A percentile compares a stretch with the other conserved stretches of the same genome.
Conservation (phyloP, 2,113 vertebrate species). For the Diadophis punctatus region DNA sequence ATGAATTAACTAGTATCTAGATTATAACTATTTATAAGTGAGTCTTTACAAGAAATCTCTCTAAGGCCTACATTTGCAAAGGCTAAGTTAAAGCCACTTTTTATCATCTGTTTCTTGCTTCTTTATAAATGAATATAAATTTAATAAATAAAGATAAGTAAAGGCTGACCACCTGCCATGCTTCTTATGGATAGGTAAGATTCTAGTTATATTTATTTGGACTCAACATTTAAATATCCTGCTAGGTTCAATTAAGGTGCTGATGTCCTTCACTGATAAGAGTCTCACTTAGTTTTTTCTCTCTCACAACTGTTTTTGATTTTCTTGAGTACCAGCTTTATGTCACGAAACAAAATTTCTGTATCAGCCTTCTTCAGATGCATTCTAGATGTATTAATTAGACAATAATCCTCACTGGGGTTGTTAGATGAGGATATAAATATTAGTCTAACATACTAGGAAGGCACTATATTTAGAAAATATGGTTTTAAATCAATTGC, state of each 20-base stretch:
- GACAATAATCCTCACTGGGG: background rate
- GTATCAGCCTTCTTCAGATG: background rate
- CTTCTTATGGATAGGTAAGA: background rate
- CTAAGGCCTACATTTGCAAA: too few species aligned
- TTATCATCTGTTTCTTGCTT: background rate
- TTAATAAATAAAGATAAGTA: too few species aligned
- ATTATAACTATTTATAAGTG: background rate
- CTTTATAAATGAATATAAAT: too few species aligned
- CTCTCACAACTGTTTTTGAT: background rate
- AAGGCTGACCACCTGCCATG: background rate
- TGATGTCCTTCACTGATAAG: background rate
- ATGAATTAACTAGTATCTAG: background rate
- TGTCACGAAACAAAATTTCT: background rate
- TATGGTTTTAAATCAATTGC: background rate
- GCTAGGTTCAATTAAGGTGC: background rate
- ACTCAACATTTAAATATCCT: background rate
- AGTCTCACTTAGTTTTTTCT: background rate
- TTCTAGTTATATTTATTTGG: background rate
- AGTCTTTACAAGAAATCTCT: too few species aligned
- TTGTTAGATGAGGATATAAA: background rate
- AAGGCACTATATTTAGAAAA: background rate
- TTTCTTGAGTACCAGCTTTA: background rate
- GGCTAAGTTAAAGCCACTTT: background rate
- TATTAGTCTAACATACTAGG: background rate
- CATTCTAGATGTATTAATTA: background rate